Evolutionary conservation across 2,113 vertebrate species (phyloP).

Genomic region (Axis porcinus): DNA sequence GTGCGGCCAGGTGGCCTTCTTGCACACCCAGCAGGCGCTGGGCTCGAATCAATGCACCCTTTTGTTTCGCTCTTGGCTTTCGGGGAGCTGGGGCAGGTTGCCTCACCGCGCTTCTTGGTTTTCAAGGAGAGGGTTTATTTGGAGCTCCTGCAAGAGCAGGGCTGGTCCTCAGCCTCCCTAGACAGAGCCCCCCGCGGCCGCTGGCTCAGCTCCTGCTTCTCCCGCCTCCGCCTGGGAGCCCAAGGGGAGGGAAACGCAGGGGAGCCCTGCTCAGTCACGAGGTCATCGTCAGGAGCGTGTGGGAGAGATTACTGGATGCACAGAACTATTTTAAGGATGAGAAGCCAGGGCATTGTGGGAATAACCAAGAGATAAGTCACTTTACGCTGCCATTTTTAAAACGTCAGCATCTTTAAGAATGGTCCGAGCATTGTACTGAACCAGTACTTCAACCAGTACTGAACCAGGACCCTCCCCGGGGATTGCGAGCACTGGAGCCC

Average conservation of each 20-base stretch:
- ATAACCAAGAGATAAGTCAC: background rate
- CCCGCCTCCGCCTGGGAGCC: background rate
- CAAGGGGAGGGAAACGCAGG: slow-evolving; percentile 2
- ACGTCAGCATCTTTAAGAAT: background rate
- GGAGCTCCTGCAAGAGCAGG: slow-evolving; percentile 47
- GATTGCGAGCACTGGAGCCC: accelerated
- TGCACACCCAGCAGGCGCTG: background rate
- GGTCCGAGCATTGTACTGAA: background rate
- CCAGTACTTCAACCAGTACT: background rate
- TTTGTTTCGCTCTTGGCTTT: slow-evolving; percentile 45
- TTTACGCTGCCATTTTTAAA: background rate
- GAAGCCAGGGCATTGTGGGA: background rate
- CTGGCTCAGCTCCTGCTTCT: background rate
- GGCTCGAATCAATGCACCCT: slow-evolving; percentile 43
- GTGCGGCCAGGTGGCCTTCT: background rate
- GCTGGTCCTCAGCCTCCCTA: slow-evolving; percentile 54
- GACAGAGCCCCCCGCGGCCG: slow-evolving; percentile 46
- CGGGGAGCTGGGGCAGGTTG: slow-evolving; percentile 26
- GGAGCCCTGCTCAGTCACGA: background rate
- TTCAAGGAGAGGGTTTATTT: slow-evolving; percentile 47
- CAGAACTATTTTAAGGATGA: background rate
- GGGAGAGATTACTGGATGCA: background rate
- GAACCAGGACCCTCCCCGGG: background rate
- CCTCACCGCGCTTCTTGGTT: background rate
- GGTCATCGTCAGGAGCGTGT: background rate